Percentiles rank a stretch among this genome's conserved stretches.
Conservation (phyloP, 1,140 invertebrate species). For the Marisa cornuarietis region DNA sequence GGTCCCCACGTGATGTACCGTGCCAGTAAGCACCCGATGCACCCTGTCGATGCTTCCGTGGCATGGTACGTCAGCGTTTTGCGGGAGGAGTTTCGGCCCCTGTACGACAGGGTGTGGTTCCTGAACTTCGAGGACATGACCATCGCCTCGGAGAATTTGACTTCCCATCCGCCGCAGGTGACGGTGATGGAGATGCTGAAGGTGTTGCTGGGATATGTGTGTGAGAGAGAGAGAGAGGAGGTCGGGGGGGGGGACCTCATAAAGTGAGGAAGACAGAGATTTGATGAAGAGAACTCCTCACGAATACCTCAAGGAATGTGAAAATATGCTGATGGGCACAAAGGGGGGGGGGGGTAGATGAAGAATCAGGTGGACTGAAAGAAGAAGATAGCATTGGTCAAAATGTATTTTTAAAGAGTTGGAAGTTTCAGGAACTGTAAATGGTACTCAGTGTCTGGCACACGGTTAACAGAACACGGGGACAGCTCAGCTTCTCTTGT, state of each 20-base stretch:
- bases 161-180: background rate
- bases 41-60: slow-evolving; percentile 11
- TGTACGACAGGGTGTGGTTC: slow-evolving; percentile 21
- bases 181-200: background rate
- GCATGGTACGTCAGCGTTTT: background rate
- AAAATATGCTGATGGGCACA: background rate
- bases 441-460: too few relatives aligned
- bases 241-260: too few relatives aligned
- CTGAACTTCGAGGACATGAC: slow-evolving; percentile 24
- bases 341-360: background rate
- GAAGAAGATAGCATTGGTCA: background rate
- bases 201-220: slow-evolving; percentile 6
- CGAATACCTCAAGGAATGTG: too few relatives aligned
- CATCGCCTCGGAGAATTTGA: slow-evolving; percentile 12
- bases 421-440: too few relatives aligned
- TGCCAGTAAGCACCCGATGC: background rate
- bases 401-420: background rate
- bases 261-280: too few relatives aligned
- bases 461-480: too few relatives aligned
- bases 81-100: slow-evolving; percentile 12
- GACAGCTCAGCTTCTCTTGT: too few relatives aligned
- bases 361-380: background rate
- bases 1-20: slow-evolving; percentile 17
- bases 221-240: background rate
- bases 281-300: too few relatives aligned